Percentiles rank a stretch among this genome's conserved stretches.
Conservation (phyloP, 92 coral and sea anemone genomes). For the Meandrina meandrites region DNA sequence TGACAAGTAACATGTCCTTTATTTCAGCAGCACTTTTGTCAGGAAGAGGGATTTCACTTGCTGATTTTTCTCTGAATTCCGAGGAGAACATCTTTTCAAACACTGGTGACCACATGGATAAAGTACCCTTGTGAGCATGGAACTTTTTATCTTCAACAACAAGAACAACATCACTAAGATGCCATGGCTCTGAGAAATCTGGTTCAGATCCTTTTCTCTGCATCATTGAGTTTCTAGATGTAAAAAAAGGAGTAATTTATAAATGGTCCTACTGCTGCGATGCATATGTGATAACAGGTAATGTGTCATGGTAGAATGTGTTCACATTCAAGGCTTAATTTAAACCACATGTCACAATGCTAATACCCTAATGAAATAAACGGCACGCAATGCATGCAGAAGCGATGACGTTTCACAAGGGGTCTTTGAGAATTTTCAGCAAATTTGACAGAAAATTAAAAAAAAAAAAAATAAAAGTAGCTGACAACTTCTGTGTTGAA, state of each 20-base stretch:
- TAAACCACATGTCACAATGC: too few relatives aligned
- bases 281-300: not conserved
- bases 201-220: constrained; percentile 81
- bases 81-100: constrained; percentile 75
- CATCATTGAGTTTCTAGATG: constrained; percentile 32
- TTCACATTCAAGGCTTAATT: not conserved
- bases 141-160: constrained; percentile 68
- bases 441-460: too few relatives aligned
- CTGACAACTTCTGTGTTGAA: too few relatives aligned
- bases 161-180: constrained; percentile 72
- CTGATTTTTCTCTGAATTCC: constrained; percentile 57
- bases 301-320: too few relatives aligned
- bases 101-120: constrained; percentile 92
- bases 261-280: not conserved
- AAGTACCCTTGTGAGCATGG: constrained; percentile 75
- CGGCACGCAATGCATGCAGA: too few relatives aligned
- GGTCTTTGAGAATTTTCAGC: too few relatives aligned
- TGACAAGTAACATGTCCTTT: constrained; percentile 71
- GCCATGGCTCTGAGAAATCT: constrained; percentile 81
- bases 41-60: constrained; percentile 62
- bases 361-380: too few relatives aligned
- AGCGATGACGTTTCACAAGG: too few relatives aligned
- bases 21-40: constrained; percentile 72
- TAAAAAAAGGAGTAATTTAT: not conserved
- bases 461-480: too few relatives aligned